Base-by-base conservation (phyloP, 2,797 vertebrate species). In the Enteromius argenteus region DNA sequence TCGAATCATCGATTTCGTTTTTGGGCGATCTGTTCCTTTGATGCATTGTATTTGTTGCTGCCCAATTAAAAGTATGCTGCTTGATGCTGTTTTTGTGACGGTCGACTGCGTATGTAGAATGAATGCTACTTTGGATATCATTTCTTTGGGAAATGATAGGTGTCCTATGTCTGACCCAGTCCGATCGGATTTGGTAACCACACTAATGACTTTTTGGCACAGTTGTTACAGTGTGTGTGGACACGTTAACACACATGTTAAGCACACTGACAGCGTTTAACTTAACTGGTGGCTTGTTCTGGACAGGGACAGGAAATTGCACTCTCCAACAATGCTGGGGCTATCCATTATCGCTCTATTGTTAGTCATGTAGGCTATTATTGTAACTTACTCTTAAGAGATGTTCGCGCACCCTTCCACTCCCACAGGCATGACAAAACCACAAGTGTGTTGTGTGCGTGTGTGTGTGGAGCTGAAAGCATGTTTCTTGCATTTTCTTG, bases 301-400 rank as follows among this genome's bases (percentile, higher is more conserved):
- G 81, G 90, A 90, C 79, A 87, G 86, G 88, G 77, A 89, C 91
- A 91, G 91, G 89, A 92, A 92, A 89, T 88, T 89, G 87, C 83
- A 84, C 89, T 91, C 88, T 85, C 86, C 88, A 88, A 90, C 91
- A 92, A 92, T 90, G 92, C 90, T 79, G 83, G 62, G 89, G 88
- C 88, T 94, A 93, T 95, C 92, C 86, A 92, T 94, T 95, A 93
- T 92, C 78, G 86, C 88, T 89, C 93, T 94, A 93, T 94, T 95
- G 93, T 95, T 95, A 93, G 94, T 89, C 84, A 85, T 80, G 85
- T 64, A 27, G 68, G 85, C 80, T 79, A 83, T 86, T 83, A 83
- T 69, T 58, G 79, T 85, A 76, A 68, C 84, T 37, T 68, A 81
- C 64, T 46, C 84, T 75, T 90, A 87, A 91, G 87, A 90, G 87